Percentiles rank a stretch among this genome's conserved stretches.
phyloP scores from a whole-genome alignment of 2,113 vertebrate genomes.

The Lamprologus sp. region DNA sequence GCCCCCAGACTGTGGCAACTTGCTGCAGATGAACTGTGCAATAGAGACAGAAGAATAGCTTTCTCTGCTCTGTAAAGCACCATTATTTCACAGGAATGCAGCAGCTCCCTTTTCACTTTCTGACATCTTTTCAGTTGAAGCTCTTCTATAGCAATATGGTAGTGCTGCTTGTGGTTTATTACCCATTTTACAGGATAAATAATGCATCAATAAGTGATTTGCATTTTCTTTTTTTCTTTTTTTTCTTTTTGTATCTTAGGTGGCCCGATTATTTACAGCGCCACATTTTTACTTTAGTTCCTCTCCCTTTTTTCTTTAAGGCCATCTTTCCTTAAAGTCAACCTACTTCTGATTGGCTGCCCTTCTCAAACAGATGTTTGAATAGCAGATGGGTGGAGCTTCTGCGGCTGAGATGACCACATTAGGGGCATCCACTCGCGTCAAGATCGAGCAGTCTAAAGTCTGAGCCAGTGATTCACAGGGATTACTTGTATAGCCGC shows the following conservation, averaged over 20 bases:
- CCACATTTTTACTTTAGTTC: background rate
- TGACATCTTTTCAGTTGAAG: constrained; percentile 28
- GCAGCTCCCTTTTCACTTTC: background rate
- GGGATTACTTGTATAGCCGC: background rate
- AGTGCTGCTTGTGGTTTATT: constrained; percentile 6
- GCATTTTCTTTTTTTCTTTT: background rate
- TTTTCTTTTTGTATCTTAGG: background rate
- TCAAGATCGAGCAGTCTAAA: background rate
- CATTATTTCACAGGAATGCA: constrained; percentile 46
- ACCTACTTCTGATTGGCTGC: background rate
- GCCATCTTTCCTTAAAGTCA: background rate
- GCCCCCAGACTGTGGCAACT: constrained; percentile 25
- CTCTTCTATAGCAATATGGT: background rate
- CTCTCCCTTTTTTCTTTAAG: background rate
- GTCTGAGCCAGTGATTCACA: background rate
- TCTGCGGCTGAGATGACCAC: background rate
- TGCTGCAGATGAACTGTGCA: constrained; percentile 43
- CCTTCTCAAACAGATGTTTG: background rate
- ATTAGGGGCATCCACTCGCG: background rate
- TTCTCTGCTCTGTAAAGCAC: constrained; percentile 13
- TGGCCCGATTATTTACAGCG: background rate
- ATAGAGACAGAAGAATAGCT: constrained; percentile 27
- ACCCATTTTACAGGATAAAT: background rate
- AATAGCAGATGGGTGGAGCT: background rate
- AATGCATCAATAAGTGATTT: background rate